Base-by-base conservation (phyloP, 2,888 invertebrate genomes). In the Melangyna quadrimaculata region DNA sequence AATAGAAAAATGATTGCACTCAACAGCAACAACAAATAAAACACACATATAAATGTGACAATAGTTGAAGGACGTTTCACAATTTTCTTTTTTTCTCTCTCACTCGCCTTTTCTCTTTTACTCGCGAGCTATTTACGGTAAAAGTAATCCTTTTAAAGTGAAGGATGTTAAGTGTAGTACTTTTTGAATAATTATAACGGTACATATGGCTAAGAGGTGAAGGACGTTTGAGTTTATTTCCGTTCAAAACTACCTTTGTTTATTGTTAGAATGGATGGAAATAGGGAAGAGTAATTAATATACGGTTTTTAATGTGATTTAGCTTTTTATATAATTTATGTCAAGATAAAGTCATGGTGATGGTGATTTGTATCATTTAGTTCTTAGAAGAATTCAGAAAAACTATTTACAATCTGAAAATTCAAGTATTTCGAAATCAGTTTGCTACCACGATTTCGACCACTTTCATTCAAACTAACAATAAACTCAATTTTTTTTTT, bases 61-160 rank as follows among this genome's bases (percentile, higher is more conserved):
- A 71, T 67, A 22, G 48, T 32, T 72, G 71, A 77, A 84, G 72
- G 75, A 71, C 55, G 61, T 71, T 78, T 74, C 48, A 57, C 45
- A 48, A 45, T 73, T 29, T 73, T 57, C 12, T 35, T 73, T 29
- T 73, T 57, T 7, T 35, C 19, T 35, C 32, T 19, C 19, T 57
- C 19, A 6, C 14, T 51, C 12, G 14, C 24, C 6, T 7, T 14
- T 7, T 14, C 55, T n/a, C 9, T 10, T 7, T 17, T 17, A 40
- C 27, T 10, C 14, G 48, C 12, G 63, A 37, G 27, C 40, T 69
- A 63, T 55, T 51, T 78, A 45, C 19, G 63, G 45, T 35, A 12
- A 72, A 72, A 55, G 69, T 78, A 78, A 73, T 78, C 61, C 69
- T 70, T 55, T 78, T 69, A 74, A 32, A 57, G 61, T 55, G 70